A percentile compares a stretch with the other conserved stretches of the same genome.
Evolutionary conservation across 2,797 vertebrate species (phyloP).

Genomic region (Linurgus olivaceus): DNA sequence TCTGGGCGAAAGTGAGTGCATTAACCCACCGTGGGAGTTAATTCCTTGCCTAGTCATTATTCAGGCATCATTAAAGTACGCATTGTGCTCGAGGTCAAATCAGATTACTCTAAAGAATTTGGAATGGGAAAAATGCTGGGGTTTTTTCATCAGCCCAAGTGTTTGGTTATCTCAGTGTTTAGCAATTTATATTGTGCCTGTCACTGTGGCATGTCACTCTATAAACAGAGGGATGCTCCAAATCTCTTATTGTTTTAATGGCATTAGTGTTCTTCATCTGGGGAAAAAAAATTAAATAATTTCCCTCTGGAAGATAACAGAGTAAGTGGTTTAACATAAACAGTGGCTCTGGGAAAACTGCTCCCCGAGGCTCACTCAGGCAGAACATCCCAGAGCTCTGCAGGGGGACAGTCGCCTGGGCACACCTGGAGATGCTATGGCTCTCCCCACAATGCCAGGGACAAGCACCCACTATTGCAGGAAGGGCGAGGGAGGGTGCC

Average conservation of each 20-base stretch:
- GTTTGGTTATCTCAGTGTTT: constrained; percentile 44
- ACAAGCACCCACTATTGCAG: not conserved
- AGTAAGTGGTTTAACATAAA: not conserved
- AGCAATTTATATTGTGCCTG: constrained; percentile 42
- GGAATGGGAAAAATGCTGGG: constrained; percentile 59
- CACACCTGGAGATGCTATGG: not conserved
- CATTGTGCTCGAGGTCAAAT: constrained; percentile 57
- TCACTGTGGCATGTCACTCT: constrained; percentile 36
- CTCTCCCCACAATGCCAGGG: not conserved
- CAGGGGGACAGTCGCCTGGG: rapidly evolving
- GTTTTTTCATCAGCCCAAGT: not conserved
- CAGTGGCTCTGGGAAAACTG: not conserved
- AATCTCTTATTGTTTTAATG: constrained; percentile 49
- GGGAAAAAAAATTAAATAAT: not conserved
- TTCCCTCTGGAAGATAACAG: not conserved
- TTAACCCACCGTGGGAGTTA: constrained; percentile 47
- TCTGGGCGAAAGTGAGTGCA: constrained; percentile 21
- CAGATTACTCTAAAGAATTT: constrained; percentile 55
- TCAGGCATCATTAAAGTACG: constrained; percentile 36
- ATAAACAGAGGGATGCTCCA: constrained; percentile 28
- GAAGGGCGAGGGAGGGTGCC: not conserved
- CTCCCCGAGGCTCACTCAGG: not conserved
- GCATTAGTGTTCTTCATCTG: not conserved
- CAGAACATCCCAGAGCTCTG: not conserved
- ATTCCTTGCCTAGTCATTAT: constrained; percentile 50